These are phyloP conservation scores for Oncorhynchus nerka DNA, from an alignment of 2,113 vertebrate genomes.

Conservation along the genomic window DNA sequence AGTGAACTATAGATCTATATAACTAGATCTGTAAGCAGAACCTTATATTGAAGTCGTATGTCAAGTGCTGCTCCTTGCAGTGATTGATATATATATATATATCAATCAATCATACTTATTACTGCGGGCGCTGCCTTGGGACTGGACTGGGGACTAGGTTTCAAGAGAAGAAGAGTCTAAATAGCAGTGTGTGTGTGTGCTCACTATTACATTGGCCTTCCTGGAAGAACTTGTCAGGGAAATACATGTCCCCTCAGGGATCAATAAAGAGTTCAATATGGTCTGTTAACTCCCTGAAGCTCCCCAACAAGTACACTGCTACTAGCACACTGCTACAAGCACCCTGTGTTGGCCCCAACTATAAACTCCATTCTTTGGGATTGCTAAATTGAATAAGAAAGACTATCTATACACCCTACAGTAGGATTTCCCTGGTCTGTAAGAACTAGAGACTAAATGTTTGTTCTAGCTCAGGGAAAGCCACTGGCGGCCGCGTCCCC, in stretches of 20 bases:
- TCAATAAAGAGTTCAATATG: slow-evolving; percentile 2
- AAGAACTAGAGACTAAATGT: too few species aligned
- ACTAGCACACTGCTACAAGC: too few species aligned
- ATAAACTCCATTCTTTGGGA: slow-evolving; percentile 11
- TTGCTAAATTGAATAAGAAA: neutral
- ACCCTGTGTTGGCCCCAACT: neutral
- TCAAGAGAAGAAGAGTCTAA: neutral
- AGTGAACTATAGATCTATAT: neutral
- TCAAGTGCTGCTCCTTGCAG: neutral
- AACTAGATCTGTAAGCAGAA: neutral
- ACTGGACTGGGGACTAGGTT: neutral
- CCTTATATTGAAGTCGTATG: neutral
- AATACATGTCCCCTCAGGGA: neutral
- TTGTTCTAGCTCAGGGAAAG: too few species aligned
- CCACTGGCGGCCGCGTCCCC: too few species aligned
- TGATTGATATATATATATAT: neutral
- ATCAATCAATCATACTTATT: neutral
- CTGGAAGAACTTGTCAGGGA: neutral
- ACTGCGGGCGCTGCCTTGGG: neutral
- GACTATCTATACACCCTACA: neutral
- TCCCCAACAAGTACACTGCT: neutral
- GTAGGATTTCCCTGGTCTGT: neutral
- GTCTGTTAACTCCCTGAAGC: neutral
- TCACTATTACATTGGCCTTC: neutral
- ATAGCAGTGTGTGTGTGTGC: neutral